Conservation (phyloP, 2,797 vertebrate genomes). For the Acanthurus tractus region DNA sequence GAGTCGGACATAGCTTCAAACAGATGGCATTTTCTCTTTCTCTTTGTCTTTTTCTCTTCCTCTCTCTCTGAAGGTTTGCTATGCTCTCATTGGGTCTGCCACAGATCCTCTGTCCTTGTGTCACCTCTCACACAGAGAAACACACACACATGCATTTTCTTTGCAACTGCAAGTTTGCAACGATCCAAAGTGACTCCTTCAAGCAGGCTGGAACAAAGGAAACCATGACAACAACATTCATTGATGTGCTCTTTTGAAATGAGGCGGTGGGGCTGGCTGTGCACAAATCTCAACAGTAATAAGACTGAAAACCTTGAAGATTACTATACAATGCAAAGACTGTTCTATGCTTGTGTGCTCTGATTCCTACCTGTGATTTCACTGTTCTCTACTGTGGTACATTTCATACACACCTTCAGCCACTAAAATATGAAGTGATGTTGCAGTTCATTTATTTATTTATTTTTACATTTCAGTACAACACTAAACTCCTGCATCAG, state of each 20-base stretch:
- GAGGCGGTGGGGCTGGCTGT: conserved; percentile 32
- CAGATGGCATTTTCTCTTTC: conserved; percentile 18
- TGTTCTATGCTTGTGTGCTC: neutral
- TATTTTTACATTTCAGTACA: too few relatives aligned
- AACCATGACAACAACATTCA: conserved; percentile 73
- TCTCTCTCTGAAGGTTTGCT: conserved; percentile 39
- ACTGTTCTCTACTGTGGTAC: neutral
- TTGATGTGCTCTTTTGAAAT: conserved; percentile 67
- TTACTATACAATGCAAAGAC: conserved; percentile 12
- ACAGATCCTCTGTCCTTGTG: conserved; percentile 38
- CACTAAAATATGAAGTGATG: neutral
- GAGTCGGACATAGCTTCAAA: conserved; percentile 86
- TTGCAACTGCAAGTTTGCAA: conserved; percentile 50
- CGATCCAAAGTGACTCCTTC: conserved; percentile 62
- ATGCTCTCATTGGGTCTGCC: conserved; percentile 16
- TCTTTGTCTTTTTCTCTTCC: conserved; percentile 23
- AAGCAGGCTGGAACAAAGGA: conserved; percentile 65
- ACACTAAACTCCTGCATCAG: too few relatives aligned
- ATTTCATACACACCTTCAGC: neutral
- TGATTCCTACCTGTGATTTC: conserved; percentile 7
- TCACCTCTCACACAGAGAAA: conserved; percentile 26
- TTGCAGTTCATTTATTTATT: neutral
- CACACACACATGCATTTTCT: conserved; percentile 5
- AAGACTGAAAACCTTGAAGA: conserved; percentile 56
- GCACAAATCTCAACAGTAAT: conserved; percentile 58